Evolutionary conservation across 2,888 invertebrate genomes (phyloP), one percentile per base, ranked within the genome.

Genomic region (Pherbina coryleti): DNA sequence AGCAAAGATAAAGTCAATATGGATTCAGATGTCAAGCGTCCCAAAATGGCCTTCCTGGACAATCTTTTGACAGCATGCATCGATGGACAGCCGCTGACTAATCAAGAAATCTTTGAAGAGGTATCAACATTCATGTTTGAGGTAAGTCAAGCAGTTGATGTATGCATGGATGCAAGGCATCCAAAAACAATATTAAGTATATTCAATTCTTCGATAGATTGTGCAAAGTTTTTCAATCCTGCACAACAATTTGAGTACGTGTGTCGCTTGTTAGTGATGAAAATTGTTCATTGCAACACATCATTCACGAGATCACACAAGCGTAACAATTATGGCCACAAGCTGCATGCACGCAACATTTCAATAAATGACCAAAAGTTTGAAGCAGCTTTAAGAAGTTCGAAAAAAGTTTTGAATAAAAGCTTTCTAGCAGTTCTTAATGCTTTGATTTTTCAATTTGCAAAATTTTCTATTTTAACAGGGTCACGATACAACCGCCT

Each of bases 401-500:
- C 1, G 14, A 44, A 4, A 2, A 44, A 44, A 44, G 11, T 44
- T 44, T 14, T 11, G 2, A 44, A 44, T 44, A 11, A 44, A 44
- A 44, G 44, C 7, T 44, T 44, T 44, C 14, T 44, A 14, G 7
- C 11, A 11, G 14, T 44, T 11, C 11, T 44, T 11, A 2, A 3
- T 3, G 5, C 31, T 31, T 31, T 31, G 3, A 31, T 31, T 31
- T 3, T 31, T 3, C 31, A 31, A 31, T 5, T 31, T 4, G 3
- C 5, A 31, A 1, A 44, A 7, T 14, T 44, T 44, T 14, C 11
- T 11, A 44, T 11, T 25, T 19, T 77, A 77, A 5, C 80, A 92
- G 91, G 92, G 92, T 8, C 92, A 92, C 81, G 92, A 92, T 81
- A 92, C 92, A 0, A 92, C 92, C 0, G 91, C 92, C 0, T 91